Conservation (phyloP, 2,888 invertebrate genomes). For the Sinelater perroti region DNA sequence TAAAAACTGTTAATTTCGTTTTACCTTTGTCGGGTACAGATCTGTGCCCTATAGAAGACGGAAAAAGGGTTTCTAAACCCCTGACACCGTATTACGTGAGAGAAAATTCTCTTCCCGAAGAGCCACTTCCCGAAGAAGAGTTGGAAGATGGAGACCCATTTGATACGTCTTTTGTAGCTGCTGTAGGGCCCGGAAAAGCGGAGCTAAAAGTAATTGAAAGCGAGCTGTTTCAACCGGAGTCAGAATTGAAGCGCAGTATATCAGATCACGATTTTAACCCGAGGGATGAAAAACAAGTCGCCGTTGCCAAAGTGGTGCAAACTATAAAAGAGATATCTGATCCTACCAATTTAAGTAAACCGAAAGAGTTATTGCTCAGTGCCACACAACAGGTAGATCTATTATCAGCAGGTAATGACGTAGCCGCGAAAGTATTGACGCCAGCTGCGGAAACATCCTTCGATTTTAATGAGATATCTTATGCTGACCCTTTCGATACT, state of each 20-base stretch:
- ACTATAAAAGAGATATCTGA: conserved; percentile 59
- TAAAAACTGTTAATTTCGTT: conserved; percentile 68
- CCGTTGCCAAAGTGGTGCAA: conserved; percentile 54
- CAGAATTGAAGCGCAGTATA: conserved; percentile 64
- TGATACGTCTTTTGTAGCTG: conserved; percentile 70
- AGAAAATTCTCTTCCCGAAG: conserved; percentile 67
- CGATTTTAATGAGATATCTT: conserved; percentile 58
- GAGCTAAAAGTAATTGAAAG: conserved; percentile 67
- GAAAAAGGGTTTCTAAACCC: conserved; percentile 71
- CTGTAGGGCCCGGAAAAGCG: conserved; percentile 65
- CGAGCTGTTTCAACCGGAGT: conserved; percentile 59
- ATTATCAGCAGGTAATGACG: conserved; percentile 66
- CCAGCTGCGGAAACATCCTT: conserved; percentile 64
- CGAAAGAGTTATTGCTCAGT: conserved; percentile 33
- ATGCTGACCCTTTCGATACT: conserved; percentile 87
- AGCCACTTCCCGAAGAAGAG: conserved; percentile 63
- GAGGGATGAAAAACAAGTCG: conserved; percentile 57
- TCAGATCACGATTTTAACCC: conserved; percentile 73
- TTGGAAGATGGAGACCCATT: conserved; percentile 67
- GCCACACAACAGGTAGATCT: conserved; percentile 54
- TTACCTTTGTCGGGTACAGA: conserved; percentile 62
- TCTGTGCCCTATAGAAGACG: conserved; percentile 64
- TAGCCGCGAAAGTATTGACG: conserved; percentile 76
- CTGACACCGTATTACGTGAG: conserved; percentile 83
- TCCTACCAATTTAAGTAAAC: conserved; percentile 32